A percentile compares a stretch with the other conserved stretches of the same genome.
Conservation (phyloP, 2,113 vertebrate genomes). For the Shinisaurus crocodilurus region DNA sequence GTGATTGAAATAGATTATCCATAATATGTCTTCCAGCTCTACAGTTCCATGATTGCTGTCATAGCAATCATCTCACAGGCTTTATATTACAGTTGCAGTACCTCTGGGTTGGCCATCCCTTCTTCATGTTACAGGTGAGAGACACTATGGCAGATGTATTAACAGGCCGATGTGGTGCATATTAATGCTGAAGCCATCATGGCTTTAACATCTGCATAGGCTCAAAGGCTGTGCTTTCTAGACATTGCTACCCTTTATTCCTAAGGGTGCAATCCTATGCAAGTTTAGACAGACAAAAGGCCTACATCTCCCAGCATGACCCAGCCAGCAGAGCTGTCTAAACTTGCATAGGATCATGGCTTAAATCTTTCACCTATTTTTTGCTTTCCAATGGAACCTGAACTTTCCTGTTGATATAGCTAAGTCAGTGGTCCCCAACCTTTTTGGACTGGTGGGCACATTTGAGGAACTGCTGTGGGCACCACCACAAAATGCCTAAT, state of each 20-base stretch:
- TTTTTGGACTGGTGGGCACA: too few species aligned
- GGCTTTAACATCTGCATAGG: neutral
- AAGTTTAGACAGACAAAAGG: too few species aligned
- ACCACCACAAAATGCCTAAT: too few species aligned
- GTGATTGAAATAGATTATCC: constrained; percentile 5
- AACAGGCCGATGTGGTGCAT: neutral
- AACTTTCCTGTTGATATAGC: neutral
- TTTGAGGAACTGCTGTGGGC: too few species aligned
- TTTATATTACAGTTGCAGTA: constrained; percentile 6
- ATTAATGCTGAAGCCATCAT: neutral
- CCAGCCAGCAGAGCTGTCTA: too few species aligned
- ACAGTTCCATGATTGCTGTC: neutral
- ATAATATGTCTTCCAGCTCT: neutral
- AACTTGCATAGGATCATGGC: too few species aligned
- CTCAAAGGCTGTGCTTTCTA: neutral
- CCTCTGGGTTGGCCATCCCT: neutral
- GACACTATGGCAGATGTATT: neutral
- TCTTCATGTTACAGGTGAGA: neutral
- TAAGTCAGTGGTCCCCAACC: neutral
- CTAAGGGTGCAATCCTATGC: too few species aligned
- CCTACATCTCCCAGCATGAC: too few species aligned
- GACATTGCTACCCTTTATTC: neutral
- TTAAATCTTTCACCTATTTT: neutral
- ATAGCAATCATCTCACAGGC: neutral
- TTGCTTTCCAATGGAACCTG: neutral